Conservation (phyloP, 1,140 invertebrate species). For the Holcopasites calliopsidis region DNA sequence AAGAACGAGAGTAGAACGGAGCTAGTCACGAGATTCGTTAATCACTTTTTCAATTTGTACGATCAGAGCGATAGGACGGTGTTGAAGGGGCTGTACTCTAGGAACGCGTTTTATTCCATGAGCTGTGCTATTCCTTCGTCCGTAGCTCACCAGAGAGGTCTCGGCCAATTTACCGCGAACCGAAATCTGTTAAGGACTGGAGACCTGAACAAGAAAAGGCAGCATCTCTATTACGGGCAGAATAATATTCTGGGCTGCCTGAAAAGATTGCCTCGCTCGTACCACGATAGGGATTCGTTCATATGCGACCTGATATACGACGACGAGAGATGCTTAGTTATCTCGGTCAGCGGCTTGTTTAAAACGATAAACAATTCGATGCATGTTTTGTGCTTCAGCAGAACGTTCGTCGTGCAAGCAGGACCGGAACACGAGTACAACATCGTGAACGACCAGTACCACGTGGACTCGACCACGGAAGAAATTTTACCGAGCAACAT, state of each 20-base stretch:
- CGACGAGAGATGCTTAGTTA: conserved; percentile 42
- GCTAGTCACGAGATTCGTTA: conserved; percentile 69
- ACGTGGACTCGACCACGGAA: conserved; percentile 49
- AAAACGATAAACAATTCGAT: conserved; percentile 40
- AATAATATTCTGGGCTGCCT: conserved; percentile 68
- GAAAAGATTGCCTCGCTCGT: conserved; percentile 64
- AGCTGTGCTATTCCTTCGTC: conserved; percentile 55
- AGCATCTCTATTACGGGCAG: conserved; percentile 65
- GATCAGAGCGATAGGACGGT: conserved; percentile 70
- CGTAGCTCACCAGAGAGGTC: conserved; percentile 20
- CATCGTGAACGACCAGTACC: conserved; percentile 74
- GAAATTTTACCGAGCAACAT: conserved; percentile 35
- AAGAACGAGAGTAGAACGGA: conserved; percentile 48
- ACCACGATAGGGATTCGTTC: conserved; percentile 69
- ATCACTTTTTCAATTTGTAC: conserved; percentile 74
- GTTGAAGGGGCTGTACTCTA: conserved; percentile 71
- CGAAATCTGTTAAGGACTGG: conserved; percentile 59
- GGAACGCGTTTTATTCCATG: conserved; percentile 71
- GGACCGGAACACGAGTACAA: conserved; percentile 71
- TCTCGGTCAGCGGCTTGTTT: conserved; percentile 70
- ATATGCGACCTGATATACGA: conserved; percentile 65
- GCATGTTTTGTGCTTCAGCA: conserved; percentile 67
- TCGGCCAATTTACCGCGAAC: conserved; percentile 30
- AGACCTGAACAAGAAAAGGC: conserved; percentile 29
- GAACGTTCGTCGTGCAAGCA: conserved; percentile 69